Evolutionary conservation across 2,888 invertebrate species (phyloP).

Genomic region (Oegoconia quadripuncta): DNA sequence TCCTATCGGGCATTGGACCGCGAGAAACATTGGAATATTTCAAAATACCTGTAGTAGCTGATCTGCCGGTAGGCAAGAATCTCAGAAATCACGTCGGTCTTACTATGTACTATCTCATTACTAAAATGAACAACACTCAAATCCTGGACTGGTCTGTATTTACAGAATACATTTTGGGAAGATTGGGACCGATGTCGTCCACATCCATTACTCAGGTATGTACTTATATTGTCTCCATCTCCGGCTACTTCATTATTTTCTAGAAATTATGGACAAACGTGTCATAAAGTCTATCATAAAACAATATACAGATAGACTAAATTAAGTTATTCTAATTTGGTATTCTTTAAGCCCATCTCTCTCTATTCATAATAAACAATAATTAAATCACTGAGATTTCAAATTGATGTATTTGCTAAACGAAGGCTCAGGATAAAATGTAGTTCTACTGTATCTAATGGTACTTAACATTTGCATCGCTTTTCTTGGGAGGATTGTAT

Average conservation of each 20-base stretch:
- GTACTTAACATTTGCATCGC: too few relatives aligned
- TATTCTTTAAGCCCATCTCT: too few relatives aligned
- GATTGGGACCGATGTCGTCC: slow-evolving; percentile 79
- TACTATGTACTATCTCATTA: slow-evolving; percentile 70
- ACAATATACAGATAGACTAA: background rate
- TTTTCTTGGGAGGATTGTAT: too few relatives aligned
- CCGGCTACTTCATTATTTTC: background rate
- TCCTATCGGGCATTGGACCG: slow-evolving; percentile 82
- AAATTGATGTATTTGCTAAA: too few relatives aligned
- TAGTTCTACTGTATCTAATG: too few relatives aligned
- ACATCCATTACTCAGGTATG: slow-evolving; percentile 81
- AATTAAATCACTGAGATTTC: too few relatives aligned
- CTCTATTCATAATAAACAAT: too few relatives aligned
- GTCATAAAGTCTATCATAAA: background rate
- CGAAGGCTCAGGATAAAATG: too few relatives aligned
- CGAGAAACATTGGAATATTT: slow-evolving; percentile 66
- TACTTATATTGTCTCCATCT: too few relatives aligned
- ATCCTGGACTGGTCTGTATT: slow-evolving; percentile 79
- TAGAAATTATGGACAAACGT: background rate
- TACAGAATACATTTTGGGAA: slow-evolving; percentile 74
- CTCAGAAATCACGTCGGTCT: slow-evolving; percentile 82
- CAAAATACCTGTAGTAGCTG: slow-evolving; percentile 74
- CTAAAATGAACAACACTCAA: slow-evolving; percentile 58
- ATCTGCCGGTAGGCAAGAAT: slow-evolving; percentile 82
- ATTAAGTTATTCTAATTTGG: background rate